A percentile compares a stretch with the other conserved stretches of the same genome.
phyloP scores from a whole-genome alignment of 2,888 invertebrate species.

The Melieria crassipennis region DNA sequence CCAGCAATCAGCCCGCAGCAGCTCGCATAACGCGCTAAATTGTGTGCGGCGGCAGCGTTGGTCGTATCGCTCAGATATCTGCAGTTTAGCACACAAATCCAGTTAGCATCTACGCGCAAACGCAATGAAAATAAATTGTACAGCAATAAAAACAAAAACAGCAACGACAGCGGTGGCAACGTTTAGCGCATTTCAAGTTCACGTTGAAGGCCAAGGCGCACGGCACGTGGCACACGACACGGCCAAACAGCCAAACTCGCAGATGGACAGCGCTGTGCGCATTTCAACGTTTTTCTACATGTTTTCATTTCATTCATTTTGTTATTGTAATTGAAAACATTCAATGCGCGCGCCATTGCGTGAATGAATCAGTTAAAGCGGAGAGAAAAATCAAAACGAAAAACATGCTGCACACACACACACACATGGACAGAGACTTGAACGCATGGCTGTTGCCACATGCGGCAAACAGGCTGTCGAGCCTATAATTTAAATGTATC shows the following conservation, averaged over 20 bases:
- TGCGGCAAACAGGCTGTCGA: neutral
- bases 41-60: constrained; percentile 10
- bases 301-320: too few species aligned
- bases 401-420: neutral
- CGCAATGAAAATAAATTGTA: constrained; percentile 20
- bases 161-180: constrained; percentile 2
- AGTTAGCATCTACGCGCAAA: neutral
- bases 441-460: neutral
- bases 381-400: neutral
- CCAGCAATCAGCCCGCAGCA: constrained; percentile 6
- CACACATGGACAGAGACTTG: neutral
- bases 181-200: constrained; percentile 40
- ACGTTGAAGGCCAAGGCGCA: constrained; percentile 39
- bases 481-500: neutral
- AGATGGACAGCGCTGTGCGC: too few species aligned
- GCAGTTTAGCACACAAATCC: neutral
- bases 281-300: too few species aligned
- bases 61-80: neutral
- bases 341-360: constrained; percentile 17
- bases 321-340: neutral
- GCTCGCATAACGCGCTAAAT: constrained; percentile 11
- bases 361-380: constrained; percentile 31
- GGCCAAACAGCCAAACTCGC: neutral
- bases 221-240: constrained; percentile 8
- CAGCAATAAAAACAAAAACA: constrained; percentile 18